These are phyloP conservation scores for Yponomeuta evonymella DNA, from an alignment of 2,888 invertebrate genomes.

Conservation along the genomic window DNA sequence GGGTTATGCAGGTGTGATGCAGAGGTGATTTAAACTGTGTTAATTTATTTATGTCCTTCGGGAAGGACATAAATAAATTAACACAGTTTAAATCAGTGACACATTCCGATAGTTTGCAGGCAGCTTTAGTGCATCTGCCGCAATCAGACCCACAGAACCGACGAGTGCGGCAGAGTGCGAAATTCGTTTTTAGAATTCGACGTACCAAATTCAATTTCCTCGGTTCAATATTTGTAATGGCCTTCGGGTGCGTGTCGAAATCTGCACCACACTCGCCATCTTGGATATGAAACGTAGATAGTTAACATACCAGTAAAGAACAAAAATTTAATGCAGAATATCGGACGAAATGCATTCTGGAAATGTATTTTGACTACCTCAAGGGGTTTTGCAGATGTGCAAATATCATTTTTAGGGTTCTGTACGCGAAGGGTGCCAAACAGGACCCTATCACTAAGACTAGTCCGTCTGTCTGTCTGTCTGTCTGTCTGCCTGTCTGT, in stretches of 20 bases:
- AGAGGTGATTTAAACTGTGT: no score
- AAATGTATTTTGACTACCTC: no score
- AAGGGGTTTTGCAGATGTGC: no score
- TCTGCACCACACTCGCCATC: slow-evolving; percentile 28
- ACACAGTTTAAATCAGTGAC: neutral
- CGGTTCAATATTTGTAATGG: slow-evolving; percentile 45
- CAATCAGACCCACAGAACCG: neutral
- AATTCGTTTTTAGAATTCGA: slow-evolving; percentile 34
- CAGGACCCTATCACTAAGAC: no score
- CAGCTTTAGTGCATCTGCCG: neutral
- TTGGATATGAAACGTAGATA: slow-evolving; percentile 36
- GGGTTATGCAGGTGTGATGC: no score
- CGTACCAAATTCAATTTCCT: slow-evolving; percentile 47
- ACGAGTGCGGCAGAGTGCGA: neutral
- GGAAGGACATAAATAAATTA: neutral
- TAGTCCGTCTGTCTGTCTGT: no score
- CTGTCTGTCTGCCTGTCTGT: no score
- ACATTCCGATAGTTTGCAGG: neutral
- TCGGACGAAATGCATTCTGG: no score
- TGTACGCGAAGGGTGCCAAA: no score
- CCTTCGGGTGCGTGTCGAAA: slow-evolving; percentile 33
- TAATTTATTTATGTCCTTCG: no score
- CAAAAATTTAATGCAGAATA: no score
- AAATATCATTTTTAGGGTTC: no score
- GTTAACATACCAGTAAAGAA: neutral